These are phyloP conservation scores for Chaenodraco wilsoni DNA, from an alignment of 2,797 vertebrate genomes.

Conservation along the genomic window DNA sequence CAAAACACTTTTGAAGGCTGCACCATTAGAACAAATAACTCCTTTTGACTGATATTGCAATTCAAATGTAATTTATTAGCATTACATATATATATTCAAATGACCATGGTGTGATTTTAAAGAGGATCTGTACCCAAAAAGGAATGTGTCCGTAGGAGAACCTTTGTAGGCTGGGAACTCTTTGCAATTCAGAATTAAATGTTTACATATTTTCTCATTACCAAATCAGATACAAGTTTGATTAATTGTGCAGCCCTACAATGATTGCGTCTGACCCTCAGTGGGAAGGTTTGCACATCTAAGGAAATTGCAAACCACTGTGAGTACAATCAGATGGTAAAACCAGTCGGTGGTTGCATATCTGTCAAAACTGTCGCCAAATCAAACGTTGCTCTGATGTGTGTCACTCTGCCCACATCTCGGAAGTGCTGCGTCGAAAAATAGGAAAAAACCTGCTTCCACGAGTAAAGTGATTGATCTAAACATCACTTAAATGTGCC, in stretches of 20 bases:
- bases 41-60: too few relatives aligned
- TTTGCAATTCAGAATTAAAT: too few relatives aligned
- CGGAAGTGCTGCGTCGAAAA: conserved; percentile 71
- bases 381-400: conserved; percentile 72
- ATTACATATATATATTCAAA: too few relatives aligned
- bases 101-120: too few relatives aligned
- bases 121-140: too few relatives aligned
- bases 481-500: conserved; percentile 74
- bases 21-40: too few relatives aligned
- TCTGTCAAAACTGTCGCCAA: conserved; percentile 62
- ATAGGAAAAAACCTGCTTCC: conserved; percentile 74
- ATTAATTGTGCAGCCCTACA: too few relatives aligned
- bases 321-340: conserved; percentile 58
- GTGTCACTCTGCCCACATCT: conserved; percentile 74
- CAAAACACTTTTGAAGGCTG: neutral
- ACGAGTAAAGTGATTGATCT: conserved; percentile 75
- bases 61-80: too few relatives aligned
- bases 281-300: conserved; percentile 42
- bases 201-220: too few relatives aligned
- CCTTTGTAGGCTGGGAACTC: too few relatives aligned
- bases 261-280: conserved; percentile 9
- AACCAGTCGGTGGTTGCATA: conserved; percentile 41
- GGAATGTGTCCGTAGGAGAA: too few relatives aligned
- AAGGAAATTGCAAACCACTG: conserved; percentile 41
- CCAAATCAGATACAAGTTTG: too few relatives aligned